Base-by-base conservation (phyloP, 1,140 invertebrate genomes). In the Hormaphis cornu region DNA sequence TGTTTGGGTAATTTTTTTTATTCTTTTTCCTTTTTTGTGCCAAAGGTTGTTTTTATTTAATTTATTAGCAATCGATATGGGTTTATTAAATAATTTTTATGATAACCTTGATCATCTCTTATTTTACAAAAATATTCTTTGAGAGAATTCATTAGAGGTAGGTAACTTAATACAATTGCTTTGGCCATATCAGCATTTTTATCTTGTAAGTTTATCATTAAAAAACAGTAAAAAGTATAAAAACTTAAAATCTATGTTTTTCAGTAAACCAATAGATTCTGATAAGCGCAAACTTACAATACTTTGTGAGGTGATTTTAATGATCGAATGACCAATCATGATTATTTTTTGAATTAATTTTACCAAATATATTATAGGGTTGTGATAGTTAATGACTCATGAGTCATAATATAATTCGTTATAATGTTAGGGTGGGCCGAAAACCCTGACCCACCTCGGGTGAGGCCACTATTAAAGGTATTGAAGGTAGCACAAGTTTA, bases 151-250 rank as follows among this genome's bases (percentile, higher is more conserved):
- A 44, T 66, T 48, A 56, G n/a, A n/a, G n/a, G n/a, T n/a, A n/a
- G n/a, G n/a, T n/a, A n/a, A n/a, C n/a, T n/a, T n/a, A n/a, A 56
- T 16, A 22, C 26, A 56, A 22, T 30, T 26, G 24, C 40, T 66
- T 66, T 48, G 16, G 40, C 37, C 26, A 66, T 66, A 48, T 48
- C 40, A 48, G 44, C 44, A 28, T 48, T 46, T 66, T 44, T 66
- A 33, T 48, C n/a, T 66, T 50, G 40, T 66, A 66, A 48, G 24
- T 26, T 42, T 28, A 40, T 44, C 40, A 26, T 61, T 26, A 26
- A 61, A 61, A 26, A 61, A 61, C 42, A 42, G 9, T 42, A 61
- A 61, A 10, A 40, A 40, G 28, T 40, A 61, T 40, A 61, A 42
- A 61, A 61, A 61, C 22, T 42, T 61, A 44, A 61, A 61, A 61